Base-by-base conservation (phyloP, 2,797 vertebrate species). In the Anomalospiza imberbis region DNA sequence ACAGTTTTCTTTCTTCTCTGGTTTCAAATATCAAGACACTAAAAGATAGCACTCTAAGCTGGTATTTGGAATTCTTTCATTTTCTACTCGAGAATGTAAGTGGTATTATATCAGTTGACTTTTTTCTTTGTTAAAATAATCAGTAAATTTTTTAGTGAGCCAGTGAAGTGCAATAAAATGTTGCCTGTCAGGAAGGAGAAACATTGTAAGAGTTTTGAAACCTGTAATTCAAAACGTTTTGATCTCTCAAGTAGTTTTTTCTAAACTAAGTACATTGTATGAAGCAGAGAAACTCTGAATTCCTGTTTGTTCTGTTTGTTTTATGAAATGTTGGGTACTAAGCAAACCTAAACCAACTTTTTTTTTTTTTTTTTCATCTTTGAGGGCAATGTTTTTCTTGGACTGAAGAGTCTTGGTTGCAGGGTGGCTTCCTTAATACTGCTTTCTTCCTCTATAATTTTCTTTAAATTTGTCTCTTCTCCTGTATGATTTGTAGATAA, bases 401-500 rank as follows among this genome's bases (percentile, higher is more conserved):
- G 7, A 73, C 17, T 70, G 34, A 61, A 79, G 42, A 79, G 31
- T 65, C 92, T 74, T 76, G 42, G 9, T 42, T 91, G 85, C 9
- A 6, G 22, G 3, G 5, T 47, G 25, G 45, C 57, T 70, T 76
- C 32, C 58, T 73, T 82, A 22, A 15, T 53, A 19, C 10, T 54
- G 7, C 24, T 80, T 93, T 76, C 34, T 82, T 94, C 21, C 28
- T 77, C 31, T 57, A 0, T 50, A 13, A 16, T 15, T 62, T 72
- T 76, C 9, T 55, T 73, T 60, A 67, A 57, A 40, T 82, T 40
- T 81, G 15, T 16, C 9, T 63, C 14, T 72, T 89, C 13, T 63
- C 12, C 1, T 51, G 1, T 0, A 0, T 57, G 24, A 36, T 79
- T 80, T 55, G 6, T 74, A 79, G 42, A 25, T 70, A 57, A 48